A percentile compares a stretch with the other conserved stretches of the same genome.
Conservation (phyloP, 1,140 invertebrate genomes). For the Lepidurus couesii region DNA sequence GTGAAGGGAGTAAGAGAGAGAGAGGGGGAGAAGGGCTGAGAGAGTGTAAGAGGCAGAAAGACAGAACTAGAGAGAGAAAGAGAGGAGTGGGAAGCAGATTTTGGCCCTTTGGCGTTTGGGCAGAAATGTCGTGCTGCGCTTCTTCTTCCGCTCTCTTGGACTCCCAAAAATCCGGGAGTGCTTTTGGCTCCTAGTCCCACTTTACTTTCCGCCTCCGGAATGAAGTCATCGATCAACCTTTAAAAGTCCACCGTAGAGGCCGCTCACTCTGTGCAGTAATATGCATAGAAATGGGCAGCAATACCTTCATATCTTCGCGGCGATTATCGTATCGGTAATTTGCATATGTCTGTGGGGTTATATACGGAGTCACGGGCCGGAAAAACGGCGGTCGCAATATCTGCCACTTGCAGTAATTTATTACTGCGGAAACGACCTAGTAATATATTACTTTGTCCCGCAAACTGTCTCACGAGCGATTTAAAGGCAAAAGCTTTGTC, state of each 20-base stretch:
- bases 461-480: not conserved
- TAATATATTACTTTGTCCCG: not conserved
- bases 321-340: not conserved
- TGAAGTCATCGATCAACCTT: constrained; percentile 19
- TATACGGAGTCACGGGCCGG: not conserved
- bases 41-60: not conserved
- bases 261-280: not conserved
- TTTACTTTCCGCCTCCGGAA: not conserved
- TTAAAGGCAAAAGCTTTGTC: not conserved
- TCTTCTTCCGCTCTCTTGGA: not conserved
- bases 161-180: not conserved
- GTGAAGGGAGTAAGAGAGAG: not conserved
- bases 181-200: not conserved
- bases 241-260: not conserved
- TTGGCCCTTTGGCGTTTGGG: not conserved
- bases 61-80: not conserved
- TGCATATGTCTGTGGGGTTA: not conserved
- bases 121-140: not conserved
- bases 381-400: not conserved
- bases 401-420: constrained; percentile 10
- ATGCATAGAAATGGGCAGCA: not conserved
- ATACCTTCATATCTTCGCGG: not conserved
- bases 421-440: not conserved
- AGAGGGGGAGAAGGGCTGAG: not conserved
- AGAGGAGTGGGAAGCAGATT: not conserved